Conservation (phyloP, 2,888 invertebrate genomes). For the Brachylomia viminalis region DNA sequence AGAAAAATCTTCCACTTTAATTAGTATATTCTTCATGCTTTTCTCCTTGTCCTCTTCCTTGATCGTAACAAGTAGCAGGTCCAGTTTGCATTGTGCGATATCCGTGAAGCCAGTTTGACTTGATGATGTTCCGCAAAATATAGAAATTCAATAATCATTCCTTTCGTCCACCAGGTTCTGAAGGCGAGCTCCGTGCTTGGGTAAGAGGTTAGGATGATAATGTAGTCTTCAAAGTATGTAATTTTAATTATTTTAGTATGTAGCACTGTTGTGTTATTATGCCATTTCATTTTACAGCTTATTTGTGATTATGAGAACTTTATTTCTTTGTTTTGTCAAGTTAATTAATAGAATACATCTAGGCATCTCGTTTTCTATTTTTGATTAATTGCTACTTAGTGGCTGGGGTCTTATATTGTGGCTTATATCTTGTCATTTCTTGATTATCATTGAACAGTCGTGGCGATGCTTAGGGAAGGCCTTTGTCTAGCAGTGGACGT, state of each 20-base stretch:
- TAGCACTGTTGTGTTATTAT: not conserved
- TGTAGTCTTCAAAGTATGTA: not conserved
- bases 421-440: slow-evolving; percentile 4
- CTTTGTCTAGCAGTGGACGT: not conserved
- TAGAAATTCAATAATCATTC: not conserved
- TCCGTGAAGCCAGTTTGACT: not conserved
- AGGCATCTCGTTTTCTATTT: not conserved
- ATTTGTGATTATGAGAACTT: not conserved
- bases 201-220: not conserved
- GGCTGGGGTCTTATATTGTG: not conserved
- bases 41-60: not conserved
- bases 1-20: slow-evolving; percentile 56
- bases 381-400: not conserved
- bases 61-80: not conserved
- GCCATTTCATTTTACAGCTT: slow-evolving; percentile 14
- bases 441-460: not conserved
- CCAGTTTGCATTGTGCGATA: not conserved
- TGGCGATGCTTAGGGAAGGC: not conserved
- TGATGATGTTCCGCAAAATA: not conserved
- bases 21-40: slow-evolving; percentile 4
- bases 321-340: not conserved
- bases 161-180: not conserved
- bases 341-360: not conserved
- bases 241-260: not conserved
- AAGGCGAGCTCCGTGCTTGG: not conserved